Percentiles rank a stretch among this genome's conserved stretches.
Evolutionary conservation across 2,797 vertebrate species (phyloP).

Genomic region (Enteromius fasciolatus): DNA sequence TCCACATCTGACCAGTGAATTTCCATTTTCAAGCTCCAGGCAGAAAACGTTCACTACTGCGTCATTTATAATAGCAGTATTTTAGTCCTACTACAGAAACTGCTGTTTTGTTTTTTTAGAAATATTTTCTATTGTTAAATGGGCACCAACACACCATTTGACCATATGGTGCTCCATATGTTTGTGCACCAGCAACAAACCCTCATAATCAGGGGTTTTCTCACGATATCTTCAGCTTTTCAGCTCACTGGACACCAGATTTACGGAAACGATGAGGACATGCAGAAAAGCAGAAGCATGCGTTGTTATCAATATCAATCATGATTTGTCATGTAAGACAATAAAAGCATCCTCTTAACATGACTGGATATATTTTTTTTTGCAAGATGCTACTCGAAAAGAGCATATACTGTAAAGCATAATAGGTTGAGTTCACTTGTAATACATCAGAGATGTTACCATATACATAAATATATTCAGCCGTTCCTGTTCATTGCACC

Average conservation of each 20-base stretch:
- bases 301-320: neutral
- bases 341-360: conserved; percentile 2
- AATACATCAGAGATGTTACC: conserved; percentile 14
- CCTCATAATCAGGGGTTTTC: conserved; percentile 10
- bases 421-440: neutral
- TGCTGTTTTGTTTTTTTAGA: neutral
- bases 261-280: neutral
- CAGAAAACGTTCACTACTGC: neutral
- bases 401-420: conserved; percentile 15
- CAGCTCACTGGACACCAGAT: neutral
- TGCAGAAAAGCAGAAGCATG: too few species aligned
- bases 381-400: neutral
- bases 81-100: neutral
- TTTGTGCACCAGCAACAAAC: conserved; percentile 1
- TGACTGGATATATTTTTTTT: neutral
- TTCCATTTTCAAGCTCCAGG: neutral
- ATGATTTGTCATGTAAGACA: neutral
- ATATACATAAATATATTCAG: conserved; percentile 25
- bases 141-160: neutral
- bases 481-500: neutral
- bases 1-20: neutral
- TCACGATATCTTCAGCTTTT: neutral
- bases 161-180: conserved; percentile 39
- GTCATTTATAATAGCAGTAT: neutral
- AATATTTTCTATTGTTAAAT: conserved; percentile 22